Percentiles rank a stretch among this genome's conserved stretches.
Evolutionary conservation across 2,113 vertebrate genomes (phyloP).

Genomic region (Microtus pennsylvanicus): DNA sequence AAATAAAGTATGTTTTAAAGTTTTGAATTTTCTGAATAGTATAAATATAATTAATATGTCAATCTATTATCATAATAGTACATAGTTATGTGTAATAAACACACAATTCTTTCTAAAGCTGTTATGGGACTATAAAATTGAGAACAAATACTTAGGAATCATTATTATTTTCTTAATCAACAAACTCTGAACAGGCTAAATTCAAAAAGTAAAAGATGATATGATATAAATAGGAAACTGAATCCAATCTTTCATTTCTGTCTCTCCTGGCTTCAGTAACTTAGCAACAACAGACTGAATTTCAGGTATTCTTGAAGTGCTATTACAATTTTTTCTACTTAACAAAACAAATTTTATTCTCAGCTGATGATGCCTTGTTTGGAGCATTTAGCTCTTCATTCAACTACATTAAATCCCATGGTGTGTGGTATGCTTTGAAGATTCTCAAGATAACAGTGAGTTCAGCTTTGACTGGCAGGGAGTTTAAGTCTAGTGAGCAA

Average conservation of each 20-base stretch:
- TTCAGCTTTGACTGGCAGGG: not conserved
- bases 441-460: not conserved
- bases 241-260: slow-evolving; percentile 47
- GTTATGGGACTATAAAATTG: slow-evolving; percentile 68
- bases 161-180: slow-evolving; percentile 67
- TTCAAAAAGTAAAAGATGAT: slow-evolving; percentile 57
- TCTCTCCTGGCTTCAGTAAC: slow-evolving; percentile 50
- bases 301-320: slow-evolving; percentile 15
- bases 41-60: slow-evolving; percentile 54
- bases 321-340: slow-evolving; percentile 56
- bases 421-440: not conserved
- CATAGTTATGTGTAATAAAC: slow-evolving; percentile 37
- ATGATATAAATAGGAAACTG: slow-evolving; percentile 58
- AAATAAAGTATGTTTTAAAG: not conserved
- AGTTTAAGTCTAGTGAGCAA: not conserved
- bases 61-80: slow-evolving; percentile 52
- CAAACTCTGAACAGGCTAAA: slow-evolving; percentile 41
- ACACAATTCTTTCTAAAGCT: slow-evolving; percentile 68
- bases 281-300: slow-evolving; percentile 55
- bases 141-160: slow-evolving; percentile 1
- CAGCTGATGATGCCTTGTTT: slow-evolving; percentile 46
- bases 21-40: slow-evolving; percentile 46
- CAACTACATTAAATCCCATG: slow-evolving; percentile 33
- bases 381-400: slow-evolving; percentile 14
- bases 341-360: slow-evolving; percentile 51